These are phyloP conservation scores for Stomorhina lunata DNA, from an alignment of 2,888 invertebrate species.

Conservation along the genomic window DNA sequence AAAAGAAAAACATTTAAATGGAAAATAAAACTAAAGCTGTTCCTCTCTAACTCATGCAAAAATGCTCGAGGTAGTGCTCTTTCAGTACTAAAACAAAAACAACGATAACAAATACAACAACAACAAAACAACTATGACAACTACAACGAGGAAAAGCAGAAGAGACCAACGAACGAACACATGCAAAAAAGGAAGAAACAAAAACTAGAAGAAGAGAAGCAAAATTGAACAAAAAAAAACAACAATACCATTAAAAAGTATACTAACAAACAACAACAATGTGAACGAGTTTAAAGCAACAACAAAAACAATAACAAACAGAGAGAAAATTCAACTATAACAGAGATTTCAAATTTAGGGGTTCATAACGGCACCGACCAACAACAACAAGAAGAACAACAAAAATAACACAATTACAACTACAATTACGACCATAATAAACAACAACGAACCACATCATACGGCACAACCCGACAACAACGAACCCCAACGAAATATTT, in stretches of 20 bases:
- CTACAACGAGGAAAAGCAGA: slow-evolving; percentile 21
- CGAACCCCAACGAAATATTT: slow-evolving; percentile 23
- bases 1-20: slow-evolving; percentile 46
- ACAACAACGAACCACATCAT: slow-evolving; percentile 45
- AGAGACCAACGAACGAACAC: slow-evolving; percentile 49
- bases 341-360: slow-evolving; percentile 58
- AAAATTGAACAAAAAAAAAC: slow-evolving; percentile 4
- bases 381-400: slow-evolving; percentile 11
- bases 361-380: slow-evolving; percentile 52
- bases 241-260: slow-evolving; percentile 56
- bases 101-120: slow-evolving; percentile 36
- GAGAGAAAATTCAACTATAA: slow-evolving; percentile 11
- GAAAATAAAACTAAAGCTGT: slow-evolving; percentile 62
- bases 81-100: slow-evolving; percentile 53
- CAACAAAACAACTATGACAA: no score
- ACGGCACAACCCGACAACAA: slow-evolving; percentile 14
- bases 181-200: slow-evolving; percentile 55
- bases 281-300: slow-evolving; percentile 36
- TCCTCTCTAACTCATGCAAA: slow-evolving; percentile 27
- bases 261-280: slow-evolving; percentile 52
- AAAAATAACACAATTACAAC: slow-evolving; percentile 14
- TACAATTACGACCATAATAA: slow-evolving; percentile 37
- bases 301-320: slow-evolving; percentile 37
- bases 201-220: slow-evolving; percentile 14
- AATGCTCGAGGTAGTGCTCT: slow-evolving; percentile 29